Evolutionary conservation across 2,113 vertebrate genomes (phyloP), one percentile per base, ranked within the genome.

Genomic region (Theristicus caerulescens): DNA sequence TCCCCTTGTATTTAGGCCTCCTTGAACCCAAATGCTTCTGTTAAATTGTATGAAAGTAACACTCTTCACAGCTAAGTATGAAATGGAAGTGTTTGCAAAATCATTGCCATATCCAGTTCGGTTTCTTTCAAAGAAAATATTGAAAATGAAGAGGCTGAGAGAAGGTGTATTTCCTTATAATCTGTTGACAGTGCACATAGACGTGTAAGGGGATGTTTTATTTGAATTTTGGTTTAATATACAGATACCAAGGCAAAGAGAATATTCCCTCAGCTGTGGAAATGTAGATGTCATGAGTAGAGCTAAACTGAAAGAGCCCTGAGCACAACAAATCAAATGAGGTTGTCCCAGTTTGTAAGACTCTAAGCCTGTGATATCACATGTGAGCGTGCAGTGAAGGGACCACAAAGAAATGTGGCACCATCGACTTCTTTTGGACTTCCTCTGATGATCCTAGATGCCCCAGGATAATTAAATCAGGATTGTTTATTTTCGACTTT

Each of bases 1-100:
- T 74, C 1, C 8, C 3, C 6, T n/a, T 1, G 0, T 70, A 36
- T 52, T 66, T 65, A 57, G 2, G 10, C 8, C 24, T 46, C 7
- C 32, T 69, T 61, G 31, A 84, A 70, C 4, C 1, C 49, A 54
- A 57, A 87, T 16, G 0, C 6, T 85, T 64, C 13, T 46, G 5
- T 57, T 38, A 80, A 71, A 69, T 47, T 82, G 3, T 42, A 16
- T 55, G 42, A 59, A 82, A 77, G 4, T 46, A 46, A 47, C 7
- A 38, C 8, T 82, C 14, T 51, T 51, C 32, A 71, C 22, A 72
- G 24, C 6, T 49, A 77, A 42, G 11, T 65, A 47, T 61, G 66
- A 88, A 61, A 59, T 57, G 3, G 8, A 54, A 42, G 4, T 26
- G 3, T 61, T 67, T 76, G 13, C n/a, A 88, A 67, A 82, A 70